phyloP scores from a whole-genome alignment of 2,888 invertebrate genomes.

The Cantharis nigra region DNA sequence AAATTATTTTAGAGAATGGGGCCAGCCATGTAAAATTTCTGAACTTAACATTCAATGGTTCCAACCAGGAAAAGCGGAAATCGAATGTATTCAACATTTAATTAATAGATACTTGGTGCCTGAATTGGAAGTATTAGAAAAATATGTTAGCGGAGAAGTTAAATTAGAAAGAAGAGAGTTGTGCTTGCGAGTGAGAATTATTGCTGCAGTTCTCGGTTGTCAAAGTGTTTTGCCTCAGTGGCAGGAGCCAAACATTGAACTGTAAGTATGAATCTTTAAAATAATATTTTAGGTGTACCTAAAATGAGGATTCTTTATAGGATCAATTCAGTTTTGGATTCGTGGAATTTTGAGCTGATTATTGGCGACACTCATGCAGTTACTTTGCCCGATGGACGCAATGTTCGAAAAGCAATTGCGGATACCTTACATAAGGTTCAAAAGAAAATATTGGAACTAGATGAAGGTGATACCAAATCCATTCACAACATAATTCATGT shows the following conservation, averaged over 20 bases:
- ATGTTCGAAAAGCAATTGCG: slow-evolving; percentile 68
- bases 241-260: slow-evolving; percentile 62
- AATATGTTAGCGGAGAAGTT: slow-evolving; percentile 60
- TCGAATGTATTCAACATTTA: slow-evolving; percentile 67
- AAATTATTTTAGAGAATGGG: slow-evolving; percentile 71
- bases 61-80: slow-evolving; percentile 72
- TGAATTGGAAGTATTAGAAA: slow-evolving; percentile 64
- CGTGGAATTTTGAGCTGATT: slow-evolving; percentile 59
- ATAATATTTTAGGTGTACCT: background rate
- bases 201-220: slow-evolving; percentile 69
- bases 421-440: slow-evolving; percentile 66
- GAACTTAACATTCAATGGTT: slow-evolving; percentile 77
- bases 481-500: slow-evolving; percentile 57
- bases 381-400: slow-evolving; percentile 68
- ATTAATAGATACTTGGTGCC: slow-evolving; percentile 68
- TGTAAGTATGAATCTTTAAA: slow-evolving; percentile 57
- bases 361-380: slow-evolving; percentile 52
- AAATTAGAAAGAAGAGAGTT: slow-evolving; percentile 69
- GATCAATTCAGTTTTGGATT: slow-evolving; percentile 61
- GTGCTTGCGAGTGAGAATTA: slow-evolving; percentile 67
- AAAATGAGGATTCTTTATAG: slow-evolving; percentile 52
- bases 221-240: slow-evolving; percentile 72
- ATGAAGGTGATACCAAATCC: slow-evolving; percentile 81
- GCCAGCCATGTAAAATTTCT: slow-evolving; percentile 68
- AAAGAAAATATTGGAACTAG: slow-evolving; percentile 65